Base-by-base conservation (phyloP, 1,140 invertebrate species). In the Trachelipus rathkii region DNA sequence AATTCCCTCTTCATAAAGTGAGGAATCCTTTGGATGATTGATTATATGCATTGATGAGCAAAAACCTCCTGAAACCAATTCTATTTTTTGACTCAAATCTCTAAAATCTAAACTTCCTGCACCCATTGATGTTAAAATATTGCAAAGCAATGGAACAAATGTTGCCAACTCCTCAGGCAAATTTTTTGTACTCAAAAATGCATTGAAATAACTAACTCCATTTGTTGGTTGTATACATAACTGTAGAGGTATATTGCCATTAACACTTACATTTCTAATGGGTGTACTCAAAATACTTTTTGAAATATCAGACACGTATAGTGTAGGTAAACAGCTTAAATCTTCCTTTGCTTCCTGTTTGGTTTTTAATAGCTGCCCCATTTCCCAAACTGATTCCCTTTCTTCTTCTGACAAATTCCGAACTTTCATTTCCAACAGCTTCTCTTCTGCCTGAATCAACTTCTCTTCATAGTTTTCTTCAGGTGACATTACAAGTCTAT, bases 401-500 rank as follows among this genome's bases (percentile, higher is more conserved):
- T 83, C 82, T 24, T 81, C 79, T 13, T 82, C 78, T 10, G 82
- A 83, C 6, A 89, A 80, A 9, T 72, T 81, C 11, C 86, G 83
- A 0, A 92, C 83, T 87, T 93, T 94, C 8, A 85, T 82, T 74
- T 89, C 85, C 0, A 97, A 83, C 45, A 95, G 84, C 53, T 90
- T 85, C 8, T 88, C 86, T 86, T 97, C 95, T 67, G 87, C 86
- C 69, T 87, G 83, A 78, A 86, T 85, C 67, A 90, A 86, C 50
- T 91, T 87, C 11, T 88, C 84, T 82, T 95, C 92, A 85, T 91
- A 96, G 44, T 89, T 86, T 15, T 89, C 88, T 83, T 94, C 90
- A 0, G 95, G 94, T 7, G 89, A 88, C 95, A 97, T 97, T 0
- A 91, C 93, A 78, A 95, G 84, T 4, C 90, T 89, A 13, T 97